phyloP scores from a whole-genome alignment of 2,797 vertebrate species.

The Gymnocypris eckloni region DNA sequence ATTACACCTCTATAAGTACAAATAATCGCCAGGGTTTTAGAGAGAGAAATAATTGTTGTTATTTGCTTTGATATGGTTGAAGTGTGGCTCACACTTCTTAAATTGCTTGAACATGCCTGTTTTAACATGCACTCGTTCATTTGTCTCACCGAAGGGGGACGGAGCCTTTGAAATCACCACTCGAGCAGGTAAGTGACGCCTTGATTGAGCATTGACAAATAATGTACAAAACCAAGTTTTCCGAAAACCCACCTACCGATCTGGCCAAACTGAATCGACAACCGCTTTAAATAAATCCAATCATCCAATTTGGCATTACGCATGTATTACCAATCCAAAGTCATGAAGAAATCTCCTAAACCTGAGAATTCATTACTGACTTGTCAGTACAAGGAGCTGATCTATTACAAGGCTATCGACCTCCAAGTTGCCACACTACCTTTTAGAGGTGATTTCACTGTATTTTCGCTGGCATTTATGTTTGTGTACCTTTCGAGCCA shows the following conservation, averaged over 20 bases:
- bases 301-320: constrained; percentile 17
- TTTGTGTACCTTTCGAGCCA: background rate
- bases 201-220: constrained; percentile 39
- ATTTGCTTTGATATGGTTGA: constrained; percentile 63
- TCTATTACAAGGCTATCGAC: constrained; percentile 7
- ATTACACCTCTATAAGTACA: constrained; percentile 69
- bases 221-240: constrained; percentile 20
- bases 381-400: constrained; percentile 29
- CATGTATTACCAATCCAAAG: background rate
- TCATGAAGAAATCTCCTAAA: background rate
- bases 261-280: background rate
- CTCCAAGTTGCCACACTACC: background rate
- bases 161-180: constrained; percentile 40
- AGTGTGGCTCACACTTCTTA: constrained; percentile 59
- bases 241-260: constrained; percentile 1
- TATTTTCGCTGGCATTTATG: background rate
- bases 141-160: constrained; percentile 33
- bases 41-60: constrained; percentile 69
- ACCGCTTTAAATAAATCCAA: constrained; percentile 12
- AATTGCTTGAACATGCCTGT: constrained; percentile 54
- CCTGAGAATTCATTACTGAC: constrained; percentile 16
- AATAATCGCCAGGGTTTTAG: constrained; percentile 66
- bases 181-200: constrained; percentile 41
- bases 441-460: background rate
- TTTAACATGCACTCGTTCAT: constrained; percentile 48